A percentile compares a stretch with the other conserved stretches of the same genome.
phyloP scores from a whole-genome alignment of 2,113 vertebrate genomes.

The Prolemur simus region DNA sequence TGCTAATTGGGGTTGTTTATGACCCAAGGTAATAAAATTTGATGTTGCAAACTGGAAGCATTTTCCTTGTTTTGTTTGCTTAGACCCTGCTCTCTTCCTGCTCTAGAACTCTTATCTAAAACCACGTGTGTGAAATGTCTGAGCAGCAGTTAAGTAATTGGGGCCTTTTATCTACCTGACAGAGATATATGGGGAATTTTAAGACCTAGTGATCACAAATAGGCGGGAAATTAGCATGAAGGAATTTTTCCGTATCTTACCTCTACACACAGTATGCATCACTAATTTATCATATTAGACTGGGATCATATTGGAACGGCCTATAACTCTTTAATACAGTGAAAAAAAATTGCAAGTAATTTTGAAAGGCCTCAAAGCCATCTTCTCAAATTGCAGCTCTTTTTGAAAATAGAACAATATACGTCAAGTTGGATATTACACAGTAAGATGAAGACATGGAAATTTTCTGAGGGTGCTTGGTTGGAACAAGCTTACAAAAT shows the following conservation, averaged over 20 bases:
- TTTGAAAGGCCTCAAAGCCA: conserved; percentile 71
- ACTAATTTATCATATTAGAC: conserved; percentile 78
- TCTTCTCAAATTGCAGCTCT: conserved; percentile 77
- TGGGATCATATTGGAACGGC: conserved; percentile 50
- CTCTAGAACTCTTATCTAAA: conserved; percentile 80
- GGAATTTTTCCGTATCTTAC: conserved; percentile 80
- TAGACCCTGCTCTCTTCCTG: conserved; percentile 69
- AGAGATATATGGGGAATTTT: conserved; percentile 83
- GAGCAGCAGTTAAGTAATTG: conserved; percentile 78
- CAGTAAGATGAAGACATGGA: conserved; percentile 63
- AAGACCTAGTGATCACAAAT: conserved; percentile 85
- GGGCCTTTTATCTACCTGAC: conserved; percentile 82
- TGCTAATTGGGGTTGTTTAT: conserved; percentile 82
- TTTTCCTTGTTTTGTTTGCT: conserved; percentile 64
- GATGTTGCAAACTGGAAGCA: conserved; percentile 78
- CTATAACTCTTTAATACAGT: conserved; percentile 54
- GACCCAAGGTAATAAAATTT: conserved; percentile 76
- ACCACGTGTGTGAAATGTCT: conserved; percentile 82
- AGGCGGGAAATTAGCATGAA: conserved; percentile 82
- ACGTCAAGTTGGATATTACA: conserved; percentile 62
- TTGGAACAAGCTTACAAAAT: conserved; percentile 74
- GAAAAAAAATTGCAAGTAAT: conserved; percentile 72
- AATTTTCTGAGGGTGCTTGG: conserved; percentile 50
- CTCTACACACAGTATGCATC: conserved; percentile 72
- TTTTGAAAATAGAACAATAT: conserved; percentile 58